phyloP scores from a whole-genome alignment of 2,113 vertebrate genomes.

The Shinisaurus crocodilurus region DNA sequence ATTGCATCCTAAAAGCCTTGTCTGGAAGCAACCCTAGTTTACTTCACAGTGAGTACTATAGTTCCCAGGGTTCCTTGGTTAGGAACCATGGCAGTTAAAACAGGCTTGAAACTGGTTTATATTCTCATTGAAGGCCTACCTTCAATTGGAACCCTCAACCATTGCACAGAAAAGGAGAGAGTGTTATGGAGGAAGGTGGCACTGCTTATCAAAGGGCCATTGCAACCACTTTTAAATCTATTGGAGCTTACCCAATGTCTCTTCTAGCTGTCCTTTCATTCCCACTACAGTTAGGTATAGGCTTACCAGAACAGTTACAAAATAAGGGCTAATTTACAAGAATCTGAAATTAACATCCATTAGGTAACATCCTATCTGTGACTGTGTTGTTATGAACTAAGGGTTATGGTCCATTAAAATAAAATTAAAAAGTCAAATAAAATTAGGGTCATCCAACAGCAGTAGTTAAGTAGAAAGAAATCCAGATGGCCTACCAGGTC shows the following conservation, averaged over 20 bases:
- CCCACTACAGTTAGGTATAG: too few species aligned
- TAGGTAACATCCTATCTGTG: neutral
- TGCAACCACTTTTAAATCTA: neutral
- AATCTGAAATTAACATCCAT: constrained; percentile 1
- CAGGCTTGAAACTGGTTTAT: neutral
- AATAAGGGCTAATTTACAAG: neutral
- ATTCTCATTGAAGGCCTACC: neutral
- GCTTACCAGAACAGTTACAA: neutral
- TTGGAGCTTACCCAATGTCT: neutral
- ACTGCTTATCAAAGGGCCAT: neutral
- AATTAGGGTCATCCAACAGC: neutral
- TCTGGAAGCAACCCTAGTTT: neutral
- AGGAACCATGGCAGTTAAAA: neutral
- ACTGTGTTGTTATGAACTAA: neutral
- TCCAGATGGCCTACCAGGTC: constrained; percentile 26
- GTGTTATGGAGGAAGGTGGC: neutral
- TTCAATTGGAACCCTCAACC: neutral
- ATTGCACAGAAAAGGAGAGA: neutral
- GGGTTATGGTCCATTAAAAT: neutral
- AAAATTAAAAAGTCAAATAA: neutral
- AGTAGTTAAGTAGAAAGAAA: constrained; percentile 8
- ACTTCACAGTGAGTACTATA: neutral
- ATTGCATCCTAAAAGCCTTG: too few species aligned
- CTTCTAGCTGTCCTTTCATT: neutral
- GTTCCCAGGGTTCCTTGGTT: neutral